Percentiles rank a stretch among this genome's conserved stretches.
These are phyloP conservation scores for Cardiocondyla obscurior DNA, from an alignment of 1,140 invertebrate species.

Conservation along the genomic window DNA sequence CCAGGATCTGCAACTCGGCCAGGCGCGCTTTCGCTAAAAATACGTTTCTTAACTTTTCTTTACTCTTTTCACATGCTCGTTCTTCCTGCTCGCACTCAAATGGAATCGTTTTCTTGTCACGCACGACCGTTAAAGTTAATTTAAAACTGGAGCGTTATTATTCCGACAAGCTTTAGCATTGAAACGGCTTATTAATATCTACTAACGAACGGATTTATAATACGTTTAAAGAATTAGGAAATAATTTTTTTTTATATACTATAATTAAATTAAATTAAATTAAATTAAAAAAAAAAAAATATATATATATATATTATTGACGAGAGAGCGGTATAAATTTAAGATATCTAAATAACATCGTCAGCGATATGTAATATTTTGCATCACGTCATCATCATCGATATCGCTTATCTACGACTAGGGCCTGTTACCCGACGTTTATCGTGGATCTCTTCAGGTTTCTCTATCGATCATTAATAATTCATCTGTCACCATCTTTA, in stretches of 20 bases:
- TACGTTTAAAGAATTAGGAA: neutral
- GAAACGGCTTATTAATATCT: slow-evolving; percentile 16
- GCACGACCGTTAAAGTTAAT: slow-evolving; percentile 44
- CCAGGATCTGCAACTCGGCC: neutral
- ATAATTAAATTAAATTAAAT: too few species aligned
- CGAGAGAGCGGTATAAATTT: neutral
- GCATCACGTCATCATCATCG: neutral
- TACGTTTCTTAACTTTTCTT: neutral
- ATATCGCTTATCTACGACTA: slow-evolving; percentile 1
- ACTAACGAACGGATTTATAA: neutral
- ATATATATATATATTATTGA: too few species aligned
- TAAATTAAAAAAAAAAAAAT: too few species aligned
- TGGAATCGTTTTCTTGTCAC: slow-evolving; percentile 47
- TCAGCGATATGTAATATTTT: neutral
- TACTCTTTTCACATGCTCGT: neutral
- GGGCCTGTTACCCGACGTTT: neutral
- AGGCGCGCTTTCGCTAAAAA: neutral
- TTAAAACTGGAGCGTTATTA: slow-evolving; percentile 33
- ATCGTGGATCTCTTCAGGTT: slow-evolving; percentile 48
- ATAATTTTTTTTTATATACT: too few species aligned
- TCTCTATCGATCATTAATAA: slow-evolving; percentile 79
- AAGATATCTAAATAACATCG: neutral
- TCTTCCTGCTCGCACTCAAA: slow-evolving; percentile 35
- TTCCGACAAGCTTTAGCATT: neutral
- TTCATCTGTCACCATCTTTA: slow-evolving; percentile 81